phyloP scores from a whole-genome alignment of 2,888 invertebrate genomes.

The Tiliacea citrago region DNA sequence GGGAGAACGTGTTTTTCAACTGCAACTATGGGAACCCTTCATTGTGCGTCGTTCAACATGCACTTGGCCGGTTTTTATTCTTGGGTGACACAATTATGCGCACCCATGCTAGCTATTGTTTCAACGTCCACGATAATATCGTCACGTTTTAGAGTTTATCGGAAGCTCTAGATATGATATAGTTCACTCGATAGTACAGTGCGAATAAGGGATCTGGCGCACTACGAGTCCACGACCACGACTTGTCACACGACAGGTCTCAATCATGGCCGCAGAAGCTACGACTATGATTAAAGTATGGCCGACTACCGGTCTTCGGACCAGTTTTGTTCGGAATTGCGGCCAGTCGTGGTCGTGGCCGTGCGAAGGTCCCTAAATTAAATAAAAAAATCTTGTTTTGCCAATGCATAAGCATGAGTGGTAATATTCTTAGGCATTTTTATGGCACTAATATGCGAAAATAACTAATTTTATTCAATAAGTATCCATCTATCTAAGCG shows the following conservation, averaged over 20 bases:
- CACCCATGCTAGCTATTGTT: too few relatives aligned
- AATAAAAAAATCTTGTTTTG: too few relatives aligned
- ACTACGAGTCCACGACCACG: not conserved
- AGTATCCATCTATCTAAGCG: not conserved
- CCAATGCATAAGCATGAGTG: not conserved
- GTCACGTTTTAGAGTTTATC: not conserved
- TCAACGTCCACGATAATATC: too few relatives aligned
- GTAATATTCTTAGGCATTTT: not conserved
- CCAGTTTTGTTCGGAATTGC: not conserved
- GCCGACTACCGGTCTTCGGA: not conserved
- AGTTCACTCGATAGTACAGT: slow-evolving; percentile 36
- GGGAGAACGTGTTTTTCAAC: too few relatives aligned
- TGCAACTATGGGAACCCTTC: too few relatives aligned
- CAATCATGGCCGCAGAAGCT: not conserved
- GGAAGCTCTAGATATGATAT: not conserved
- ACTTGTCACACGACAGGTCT: not conserved
- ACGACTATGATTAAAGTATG: too few relatives aligned
- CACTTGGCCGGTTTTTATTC: too few relatives aligned
- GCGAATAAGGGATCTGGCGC: not conserved
- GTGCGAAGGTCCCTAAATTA: not conserved
- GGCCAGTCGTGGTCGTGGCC: not conserved
- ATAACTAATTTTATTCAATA: too few relatives aligned
- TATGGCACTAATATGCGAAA: not conserved
- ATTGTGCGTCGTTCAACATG: too few relatives aligned
- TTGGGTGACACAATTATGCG: too few relatives aligned